These are phyloP conservation scores for Bellardia pandia DNA, from an alignment of 2,888 invertebrate genomes.

Conservation along the genomic window DNA sequence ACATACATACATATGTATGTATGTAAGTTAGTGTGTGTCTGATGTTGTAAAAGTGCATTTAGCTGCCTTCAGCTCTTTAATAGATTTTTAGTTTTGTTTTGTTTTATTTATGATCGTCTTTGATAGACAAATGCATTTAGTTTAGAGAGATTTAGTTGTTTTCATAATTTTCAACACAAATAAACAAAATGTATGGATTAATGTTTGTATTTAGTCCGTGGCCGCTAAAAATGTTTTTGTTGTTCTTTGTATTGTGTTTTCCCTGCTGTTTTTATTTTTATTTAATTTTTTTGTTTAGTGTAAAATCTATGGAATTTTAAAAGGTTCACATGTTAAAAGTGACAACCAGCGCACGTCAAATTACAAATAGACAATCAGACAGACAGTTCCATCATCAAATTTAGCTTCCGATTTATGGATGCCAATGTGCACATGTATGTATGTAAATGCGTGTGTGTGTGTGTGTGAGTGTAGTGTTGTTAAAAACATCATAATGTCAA, in stretches of 20 bases:
- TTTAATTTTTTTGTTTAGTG: slow-evolving; percentile 43
- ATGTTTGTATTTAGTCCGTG: slow-evolving; percentile 43
- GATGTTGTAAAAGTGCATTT: slow-evolving; percentile 26
- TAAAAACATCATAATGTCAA: slow-evolving; percentile 50
- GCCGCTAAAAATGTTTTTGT: slow-evolving; percentile 44
- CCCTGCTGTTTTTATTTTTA: slow-evolving; percentile 27
- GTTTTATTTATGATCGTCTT: slow-evolving; percentile 64
- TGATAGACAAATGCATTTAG: slow-evolving; percentile 70
- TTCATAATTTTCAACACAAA: slow-evolving; percentile 64
- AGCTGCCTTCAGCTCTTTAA: slow-evolving; percentile 33
- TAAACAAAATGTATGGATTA: slow-evolving; percentile 56
- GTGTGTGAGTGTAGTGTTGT: not conserved
- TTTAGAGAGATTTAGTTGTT: slow-evolving; percentile 51
- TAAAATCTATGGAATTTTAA: slow-evolving; percentile 81
- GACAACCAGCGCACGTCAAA: slow-evolving; percentile 71
- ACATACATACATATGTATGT: not conserved
- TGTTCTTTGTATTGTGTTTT: slow-evolving; percentile 51
- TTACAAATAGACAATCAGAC: slow-evolving; percentile 58
- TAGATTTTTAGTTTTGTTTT: slow-evolving; percentile 55
- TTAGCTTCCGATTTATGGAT: slow-evolving; percentile 62
- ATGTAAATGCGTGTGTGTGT: not conserved
- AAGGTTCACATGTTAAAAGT: slow-evolving; percentile 78
- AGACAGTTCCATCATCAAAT: slow-evolving; percentile 54
- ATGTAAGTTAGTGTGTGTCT: not conserved
- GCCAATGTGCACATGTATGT: not conserved